Evolutionary conservation across 2,797 vertebrate species (phyloP).

Genomic region (Moxostoma hubbsi): DNA sequence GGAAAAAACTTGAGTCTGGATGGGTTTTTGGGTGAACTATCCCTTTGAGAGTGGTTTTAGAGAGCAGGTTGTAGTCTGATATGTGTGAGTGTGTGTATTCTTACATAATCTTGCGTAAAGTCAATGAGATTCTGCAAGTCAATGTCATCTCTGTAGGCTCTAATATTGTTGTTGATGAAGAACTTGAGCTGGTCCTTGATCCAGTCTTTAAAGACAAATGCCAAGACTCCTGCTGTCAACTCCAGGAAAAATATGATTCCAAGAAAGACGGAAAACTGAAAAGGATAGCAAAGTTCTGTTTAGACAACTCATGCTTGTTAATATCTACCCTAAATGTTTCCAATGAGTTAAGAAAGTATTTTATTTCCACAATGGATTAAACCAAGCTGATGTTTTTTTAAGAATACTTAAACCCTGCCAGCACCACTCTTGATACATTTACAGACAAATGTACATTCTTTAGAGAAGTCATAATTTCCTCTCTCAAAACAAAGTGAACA

Average conservation of each 20-base stretch:
- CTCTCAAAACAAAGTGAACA: conserved; percentile 9
- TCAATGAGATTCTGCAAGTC: conserved; percentile 99
- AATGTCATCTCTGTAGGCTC: conserved; percentile 97
- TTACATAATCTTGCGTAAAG: conserved; percentile 98
- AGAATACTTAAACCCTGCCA: conserved; percentile 10
- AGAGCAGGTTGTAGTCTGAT: neutral
- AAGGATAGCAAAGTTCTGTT: neutral
- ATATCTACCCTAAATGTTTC: neutral
- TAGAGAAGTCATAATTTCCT: neutral
- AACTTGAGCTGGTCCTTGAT: conserved; percentile 99
- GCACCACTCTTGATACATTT: neutral
- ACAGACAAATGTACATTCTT: conserved; percentile 7
- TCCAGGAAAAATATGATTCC: conserved; percentile 99
- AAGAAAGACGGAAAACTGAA: conserved; percentile 96
- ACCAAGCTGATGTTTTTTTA: neutral
- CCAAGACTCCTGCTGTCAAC: conserved; percentile 94
- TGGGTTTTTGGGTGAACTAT: too few species aligned
- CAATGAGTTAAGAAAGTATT: too few species aligned
- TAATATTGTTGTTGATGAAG: conserved; percentile 99
- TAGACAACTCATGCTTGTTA: conserved; percentile 18
- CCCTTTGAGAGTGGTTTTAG: too few species aligned
- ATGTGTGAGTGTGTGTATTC: neutral
- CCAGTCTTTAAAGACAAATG: conserved; percentile 99
- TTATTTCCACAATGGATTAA: neutral
- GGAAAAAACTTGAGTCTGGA: too few species aligned